Percentiles rank a stretch among this genome's conserved stretches.
These are phyloP conservation scores for Atlantisia rogersi DNA, from an alignment of 2,113 vertebrate genomes.

Conservation along the genomic window DNA sequence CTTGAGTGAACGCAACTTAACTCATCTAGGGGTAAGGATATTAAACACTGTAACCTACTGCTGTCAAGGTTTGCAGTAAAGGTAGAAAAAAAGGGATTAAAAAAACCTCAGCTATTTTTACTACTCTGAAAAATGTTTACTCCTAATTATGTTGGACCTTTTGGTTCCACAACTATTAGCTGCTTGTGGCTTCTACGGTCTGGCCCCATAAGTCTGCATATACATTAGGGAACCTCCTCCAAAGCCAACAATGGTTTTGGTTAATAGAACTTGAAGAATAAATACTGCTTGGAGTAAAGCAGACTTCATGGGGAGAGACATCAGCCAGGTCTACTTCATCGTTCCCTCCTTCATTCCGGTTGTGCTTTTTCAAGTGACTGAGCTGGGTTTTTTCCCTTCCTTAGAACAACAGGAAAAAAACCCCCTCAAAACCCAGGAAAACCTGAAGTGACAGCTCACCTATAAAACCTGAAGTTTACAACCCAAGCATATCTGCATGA, in stretches of 20 bases:
- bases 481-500: background rate
- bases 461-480: background rate
- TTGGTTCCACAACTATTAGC: background rate
- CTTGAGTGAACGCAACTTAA: constrained; percentile 62
- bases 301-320: constrained; percentile 12
- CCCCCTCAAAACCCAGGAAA: background rate
- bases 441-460: background rate
- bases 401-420: background rate
- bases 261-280: constrained; percentile 25
- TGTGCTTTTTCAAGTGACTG: constrained; percentile 34
- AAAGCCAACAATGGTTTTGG: background rate
- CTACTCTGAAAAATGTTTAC: background rate
- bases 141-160: background rate
- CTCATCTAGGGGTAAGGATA: constrained; percentile 35
- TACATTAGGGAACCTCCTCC: background rate
- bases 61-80: constrained; percentile 26
- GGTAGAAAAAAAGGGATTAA: background rate
- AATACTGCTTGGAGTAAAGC: constrained; percentile 29
- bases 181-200: background rate
- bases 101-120: constrained; percentile 5
- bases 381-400: constrained; percentile 10
- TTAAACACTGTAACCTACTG: constrained; percentile 48
- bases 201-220: background rate
- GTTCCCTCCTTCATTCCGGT: background rate
- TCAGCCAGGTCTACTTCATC: background rate